Percentiles rank a stretch among this genome's conserved stretches.
Evolutionary conservation across 64 coral and sea anemone genomes (phyloP).

Genomic region (Montipora capricornis): DNA sequence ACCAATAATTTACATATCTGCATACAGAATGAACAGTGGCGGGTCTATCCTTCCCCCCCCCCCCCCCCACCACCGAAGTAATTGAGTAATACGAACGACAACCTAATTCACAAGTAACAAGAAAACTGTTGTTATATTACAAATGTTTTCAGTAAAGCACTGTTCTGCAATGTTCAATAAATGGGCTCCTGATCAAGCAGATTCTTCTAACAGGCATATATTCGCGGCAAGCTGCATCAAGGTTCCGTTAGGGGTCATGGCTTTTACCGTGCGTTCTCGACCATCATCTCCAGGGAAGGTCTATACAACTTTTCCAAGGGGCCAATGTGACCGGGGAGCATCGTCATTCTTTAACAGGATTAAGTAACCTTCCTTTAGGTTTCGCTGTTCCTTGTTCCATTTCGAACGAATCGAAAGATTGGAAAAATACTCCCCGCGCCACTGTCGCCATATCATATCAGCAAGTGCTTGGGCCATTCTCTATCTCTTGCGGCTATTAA

Average conservation of each 20-base stretch:
- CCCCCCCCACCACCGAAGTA: too few relatives aligned
- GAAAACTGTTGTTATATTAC: not conserved
- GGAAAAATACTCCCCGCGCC: constrained; percentile 57
- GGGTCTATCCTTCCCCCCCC: too few relatives aligned
- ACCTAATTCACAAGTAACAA: not conserved
- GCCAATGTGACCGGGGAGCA: not conserved
- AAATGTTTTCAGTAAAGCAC: not conserved
- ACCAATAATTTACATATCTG: too few relatives aligned
- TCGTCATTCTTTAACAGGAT: constrained; percentile 25
- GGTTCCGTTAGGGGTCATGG: not conserved
- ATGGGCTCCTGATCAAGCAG: not conserved
- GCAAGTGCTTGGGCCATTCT: not conserved
- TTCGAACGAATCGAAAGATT: constrained; percentile 19
- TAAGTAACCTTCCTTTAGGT: constrained; percentile 19
- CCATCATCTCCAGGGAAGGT: not conserved
- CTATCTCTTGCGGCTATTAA: constrained; percentile 30
- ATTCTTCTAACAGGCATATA: constrained; percentile 13
- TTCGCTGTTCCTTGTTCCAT: constrained; percentile 33
- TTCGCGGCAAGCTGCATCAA: not conserved
- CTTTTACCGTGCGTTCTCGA: not conserved
- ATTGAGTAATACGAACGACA: not conserved
- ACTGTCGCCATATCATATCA: constrained; percentile 47
- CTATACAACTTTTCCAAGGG: not conserved
- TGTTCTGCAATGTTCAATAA: not conserved
- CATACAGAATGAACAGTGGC: too few relatives aligned